Conservation (phyloP, 1,140 invertebrate genomes). For the Drosophila biarmipes region DNA sequence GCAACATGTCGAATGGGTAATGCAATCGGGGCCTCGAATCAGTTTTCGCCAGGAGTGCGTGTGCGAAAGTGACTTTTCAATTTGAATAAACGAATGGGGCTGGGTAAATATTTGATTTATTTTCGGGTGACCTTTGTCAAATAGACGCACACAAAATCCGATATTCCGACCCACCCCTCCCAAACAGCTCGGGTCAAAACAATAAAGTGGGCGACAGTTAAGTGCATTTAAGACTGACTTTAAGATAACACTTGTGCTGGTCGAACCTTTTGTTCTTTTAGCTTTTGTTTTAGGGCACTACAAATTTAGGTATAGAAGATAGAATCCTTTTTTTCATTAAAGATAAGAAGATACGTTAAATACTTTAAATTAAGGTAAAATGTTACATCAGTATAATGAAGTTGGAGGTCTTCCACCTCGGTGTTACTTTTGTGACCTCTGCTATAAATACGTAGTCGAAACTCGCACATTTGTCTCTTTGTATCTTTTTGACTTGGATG, state of each 20-base stretch:
- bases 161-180: slow-evolving; percentile 16
- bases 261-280: too few relatives aligned
- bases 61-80: slow-evolving; percentile 68
- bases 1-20: slow-evolving; percentile 74
- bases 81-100: slow-evolving; percentile 70
- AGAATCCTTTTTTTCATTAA: too few relatives aligned
- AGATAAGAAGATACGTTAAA: too few relatives aligned
- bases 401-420: neutral
- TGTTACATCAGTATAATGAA: too few relatives aligned
- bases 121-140: slow-evolving; percentile 77
- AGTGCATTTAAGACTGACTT: too few relatives aligned
- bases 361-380: too few relatives aligned
- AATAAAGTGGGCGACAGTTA: neutral
- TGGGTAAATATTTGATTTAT: slow-evolving; percentile 79
- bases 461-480: slow-evolving; percentile 57
- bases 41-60: slow-evolving; percentile 33
- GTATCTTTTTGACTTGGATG: slow-evolving; percentile 47
- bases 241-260: too few relatives aligned
- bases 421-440: neutral
- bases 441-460: slow-evolving; percentile 1
- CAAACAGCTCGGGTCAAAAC: slow-evolving; percentile 7
- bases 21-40: slow-evolving; percentile 70
- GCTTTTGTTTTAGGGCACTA: too few relatives aligned
- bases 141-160: slow-evolving; percentile 35
- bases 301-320: too few relatives aligned